Percentiles rank a stretch among this genome's conserved stretches.
Evolutionary conservation across 2,113 vertebrate species (phyloP).

Genomic region (Struthidea cinerea): DNA sequence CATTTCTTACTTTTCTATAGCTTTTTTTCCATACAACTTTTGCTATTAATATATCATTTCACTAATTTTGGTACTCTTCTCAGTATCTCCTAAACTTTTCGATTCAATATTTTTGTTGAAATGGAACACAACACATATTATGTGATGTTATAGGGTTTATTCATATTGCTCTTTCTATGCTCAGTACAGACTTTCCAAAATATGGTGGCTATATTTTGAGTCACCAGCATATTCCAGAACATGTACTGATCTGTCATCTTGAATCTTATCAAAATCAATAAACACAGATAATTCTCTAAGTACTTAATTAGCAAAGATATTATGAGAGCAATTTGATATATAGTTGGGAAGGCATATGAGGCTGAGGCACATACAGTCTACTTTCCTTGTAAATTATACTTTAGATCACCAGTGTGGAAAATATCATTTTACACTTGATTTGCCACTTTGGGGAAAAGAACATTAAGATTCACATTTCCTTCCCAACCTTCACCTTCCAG

Average conservation of each 20-base stretch:
- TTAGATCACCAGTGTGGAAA: conserved; percentile 54
- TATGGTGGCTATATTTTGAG: background rate
- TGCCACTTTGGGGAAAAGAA: background rate
- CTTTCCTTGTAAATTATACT: conserved; percentile 54
- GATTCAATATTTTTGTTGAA: background rate
- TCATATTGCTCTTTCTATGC: background rate
- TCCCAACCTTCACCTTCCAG: background rate
- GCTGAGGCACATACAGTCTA: background rate
- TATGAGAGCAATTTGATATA: background rate
- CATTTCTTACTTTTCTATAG: background rate
- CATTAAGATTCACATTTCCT: conserved; percentile 21
- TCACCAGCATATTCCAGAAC: background rate
- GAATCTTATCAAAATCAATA: conserved; percentile 1
- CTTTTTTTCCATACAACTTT: background rate
- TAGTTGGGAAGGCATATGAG: background rate
- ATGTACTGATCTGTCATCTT: background rate
- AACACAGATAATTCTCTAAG: background rate
- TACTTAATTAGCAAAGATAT: conserved; percentile 21
- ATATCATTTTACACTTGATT: conserved; percentile 45
- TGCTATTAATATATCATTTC: background rate
- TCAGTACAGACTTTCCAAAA: background rate
- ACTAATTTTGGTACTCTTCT: background rate
- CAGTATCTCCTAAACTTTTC: background rate
- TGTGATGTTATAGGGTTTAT: accelerated
- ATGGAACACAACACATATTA: background rate